A percentile compares a stretch with the other conserved stretches of the same genome.
phyloP scores from a whole-genome alignment of 2,888 invertebrate genomes.

The Dicycla oo region DNA sequence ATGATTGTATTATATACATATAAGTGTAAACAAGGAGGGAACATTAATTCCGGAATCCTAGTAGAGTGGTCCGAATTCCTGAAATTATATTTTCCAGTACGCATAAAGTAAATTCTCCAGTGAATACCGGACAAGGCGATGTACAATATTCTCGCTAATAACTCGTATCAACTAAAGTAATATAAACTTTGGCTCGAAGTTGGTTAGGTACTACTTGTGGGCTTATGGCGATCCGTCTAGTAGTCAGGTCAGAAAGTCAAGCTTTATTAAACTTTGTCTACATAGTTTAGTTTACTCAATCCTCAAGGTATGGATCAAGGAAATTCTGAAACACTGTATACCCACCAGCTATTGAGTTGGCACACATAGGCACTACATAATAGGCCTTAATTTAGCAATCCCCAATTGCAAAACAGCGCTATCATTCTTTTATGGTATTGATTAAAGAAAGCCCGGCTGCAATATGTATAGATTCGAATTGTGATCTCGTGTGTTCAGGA shows the following conservation, averaged over 20 bases:
- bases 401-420: background rate
- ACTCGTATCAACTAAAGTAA: conserved; percentile 46
- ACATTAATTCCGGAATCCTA: conserved; percentile 13
- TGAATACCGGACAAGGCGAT: conserved; percentile 31
- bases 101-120: conserved; percentile 22
- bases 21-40: too few species aligned
- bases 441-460: background rate
- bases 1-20: too few species aligned
- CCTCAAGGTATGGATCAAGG: background rate
- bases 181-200: conserved; percentile 45
- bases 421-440: background rate
- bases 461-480: background rate
- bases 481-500: conserved; percentile 90
- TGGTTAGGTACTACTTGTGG: background rate
- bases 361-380: too few species aligned
- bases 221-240: background rate
- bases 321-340: background rate
- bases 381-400: background rate
- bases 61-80: background rate
- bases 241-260: too few species aligned
- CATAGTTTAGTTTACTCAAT: background rate
- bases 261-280: background rate
- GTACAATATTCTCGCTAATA: conserved; percentile 17
- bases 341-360: background rate
- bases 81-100: conserved; percentile 14